phyloP scores from a whole-genome alignment of 2,797 vertebrate genomes.

The Ptychobarbus kaznakovi region DNA sequence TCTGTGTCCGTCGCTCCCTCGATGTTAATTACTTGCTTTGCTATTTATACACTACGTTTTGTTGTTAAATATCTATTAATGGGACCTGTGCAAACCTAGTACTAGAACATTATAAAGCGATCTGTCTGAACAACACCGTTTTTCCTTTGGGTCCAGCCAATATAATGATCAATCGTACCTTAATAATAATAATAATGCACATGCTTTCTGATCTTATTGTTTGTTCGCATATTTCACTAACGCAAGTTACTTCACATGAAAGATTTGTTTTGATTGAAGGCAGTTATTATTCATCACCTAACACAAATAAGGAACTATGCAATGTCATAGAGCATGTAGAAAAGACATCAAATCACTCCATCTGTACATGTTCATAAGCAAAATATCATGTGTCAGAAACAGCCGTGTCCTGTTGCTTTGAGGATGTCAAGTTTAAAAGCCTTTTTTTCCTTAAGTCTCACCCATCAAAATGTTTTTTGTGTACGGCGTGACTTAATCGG shows the following conservation, averaged over 20 bases:
- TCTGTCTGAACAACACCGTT: neutral
- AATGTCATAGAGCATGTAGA: slow-evolving; percentile 35
- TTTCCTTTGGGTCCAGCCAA: neutral
- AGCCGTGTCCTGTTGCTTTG: slow-evolving; percentile 21
- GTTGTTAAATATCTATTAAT: neutral
- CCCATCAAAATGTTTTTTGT: slow-evolving; percentile 5
- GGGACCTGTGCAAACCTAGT: neutral
- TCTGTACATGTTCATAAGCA: slow-evolving; percentile 27
- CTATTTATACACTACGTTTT: neutral
- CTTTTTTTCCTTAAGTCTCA: slow-evolving; percentile 13
- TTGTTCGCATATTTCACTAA: neutral
- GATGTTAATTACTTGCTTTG: neutral
- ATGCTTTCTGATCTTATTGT: neutral
- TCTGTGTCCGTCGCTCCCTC: neutral
- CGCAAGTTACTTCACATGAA: neutral
- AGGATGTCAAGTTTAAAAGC: slow-evolving; percentile 24
- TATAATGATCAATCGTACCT: neutral
- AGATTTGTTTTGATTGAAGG: neutral
- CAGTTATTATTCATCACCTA: slow-evolving; percentile 12
- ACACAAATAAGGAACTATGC: slow-evolving; percentile 55
- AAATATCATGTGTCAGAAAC: neutral
- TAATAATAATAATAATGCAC: neutral
- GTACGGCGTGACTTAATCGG: slow-evolving; percentile 27
- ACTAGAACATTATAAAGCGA: neutral
- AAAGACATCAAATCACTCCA: slow-evolving; percentile 26